Evolutionary conservation across 2,888 invertebrate genomes (phyloP).

Genomic region (Aporophyla lueneburgensis): DNA sequence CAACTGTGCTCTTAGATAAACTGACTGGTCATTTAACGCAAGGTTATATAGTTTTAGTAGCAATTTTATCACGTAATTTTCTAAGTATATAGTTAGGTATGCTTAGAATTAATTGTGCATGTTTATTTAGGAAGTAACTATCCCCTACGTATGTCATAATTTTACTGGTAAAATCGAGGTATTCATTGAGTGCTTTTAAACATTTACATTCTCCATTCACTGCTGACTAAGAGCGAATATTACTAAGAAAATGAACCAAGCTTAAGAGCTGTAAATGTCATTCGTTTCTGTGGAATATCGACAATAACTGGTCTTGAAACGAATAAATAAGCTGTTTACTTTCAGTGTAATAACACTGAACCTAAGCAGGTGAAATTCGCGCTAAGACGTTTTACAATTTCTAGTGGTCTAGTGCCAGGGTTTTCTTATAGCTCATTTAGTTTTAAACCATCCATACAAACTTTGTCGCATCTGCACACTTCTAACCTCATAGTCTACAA

Average conservation of each 20-base stretch:
- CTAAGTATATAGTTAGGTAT: too few relatives aligned
- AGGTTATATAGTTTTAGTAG: not conserved
- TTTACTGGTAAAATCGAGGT: not conserved
- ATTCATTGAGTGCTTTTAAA: not conserved
- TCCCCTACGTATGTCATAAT: not conserved
- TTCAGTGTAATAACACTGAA: too few relatives aligned
- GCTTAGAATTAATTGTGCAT: not conserved
- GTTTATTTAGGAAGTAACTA: too few relatives aligned
- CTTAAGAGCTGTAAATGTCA: too few relatives aligned
- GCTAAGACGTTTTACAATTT: not conserved
- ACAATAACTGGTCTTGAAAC: too few relatives aligned
- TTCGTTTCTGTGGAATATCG: too few relatives aligned
- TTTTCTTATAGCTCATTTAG: not conserved
- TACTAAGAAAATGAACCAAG: too few relatives aligned
- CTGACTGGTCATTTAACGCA: too few relatives aligned
- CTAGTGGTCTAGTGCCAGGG: not conserved
- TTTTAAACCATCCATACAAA: not conserved
- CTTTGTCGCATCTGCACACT: conserved; percentile 38
- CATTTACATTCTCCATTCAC: not conserved
- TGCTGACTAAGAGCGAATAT: not conserved
- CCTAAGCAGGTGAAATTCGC: too few relatives aligned
- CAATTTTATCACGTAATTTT: not conserved
- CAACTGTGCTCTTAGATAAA: not conserved
- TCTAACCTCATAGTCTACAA: conserved; percentile 73
- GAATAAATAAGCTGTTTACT: too few relatives aligned